A percentile compares a stretch with the other conserved stretches of the same genome.
phyloP scores from a whole-genome alignment of 2,113 vertebrate species.

The Lipophrys pholis region DNA sequence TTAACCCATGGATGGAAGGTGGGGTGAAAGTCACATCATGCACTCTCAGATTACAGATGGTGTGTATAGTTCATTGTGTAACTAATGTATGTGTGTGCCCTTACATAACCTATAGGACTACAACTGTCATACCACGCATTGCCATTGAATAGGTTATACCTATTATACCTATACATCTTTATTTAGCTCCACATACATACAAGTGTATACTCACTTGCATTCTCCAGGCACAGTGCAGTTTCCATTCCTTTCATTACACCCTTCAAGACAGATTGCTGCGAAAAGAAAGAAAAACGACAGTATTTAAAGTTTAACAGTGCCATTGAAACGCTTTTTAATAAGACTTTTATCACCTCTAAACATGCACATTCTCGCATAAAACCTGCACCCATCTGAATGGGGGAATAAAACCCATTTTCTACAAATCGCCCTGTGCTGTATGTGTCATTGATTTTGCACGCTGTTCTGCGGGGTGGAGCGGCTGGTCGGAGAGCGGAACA shows the following conservation, averaged over 20 bases:
- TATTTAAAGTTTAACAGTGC: not conserved
- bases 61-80: too few relatives aligned
- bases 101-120: too few relatives aligned
- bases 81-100: too few relatives aligned
- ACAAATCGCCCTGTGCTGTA: slow-evolving; percentile 36
- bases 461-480: slow-evolving; percentile 68
- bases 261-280: slow-evolving; percentile 93
- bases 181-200: not conserved
- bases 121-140: too few relatives aligned
- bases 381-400: slow-evolving; percentile 38
- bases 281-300: slow-evolving; percentile 39
- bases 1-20: too few relatives aligned
- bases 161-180: too few relatives aligned
- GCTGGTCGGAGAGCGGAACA: slow-evolving; percentile 77
- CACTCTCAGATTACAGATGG: too few relatives aligned
- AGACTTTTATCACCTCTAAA: too few relatives aligned
- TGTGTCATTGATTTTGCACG: slow-evolving; percentile 69
- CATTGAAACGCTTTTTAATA: too few relatives aligned
- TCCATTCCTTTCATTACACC: slow-evolving; percentile 92
- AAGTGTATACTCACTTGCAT: slow-evolving; percentile 90
- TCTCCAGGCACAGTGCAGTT: slow-evolving; percentile 93
- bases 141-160: too few relatives aligned
- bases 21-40: too few relatives aligned
- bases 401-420: slow-evolving; percentile 36
- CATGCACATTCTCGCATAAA: slow-evolving; percentile 1